Percentiles rank a stretch among this genome's conserved stretches.
These are phyloP conservation scores for Crematogaster levior DNA, from an alignment of 2,888 invertebrate species.

Conservation along the genomic window DNA sequence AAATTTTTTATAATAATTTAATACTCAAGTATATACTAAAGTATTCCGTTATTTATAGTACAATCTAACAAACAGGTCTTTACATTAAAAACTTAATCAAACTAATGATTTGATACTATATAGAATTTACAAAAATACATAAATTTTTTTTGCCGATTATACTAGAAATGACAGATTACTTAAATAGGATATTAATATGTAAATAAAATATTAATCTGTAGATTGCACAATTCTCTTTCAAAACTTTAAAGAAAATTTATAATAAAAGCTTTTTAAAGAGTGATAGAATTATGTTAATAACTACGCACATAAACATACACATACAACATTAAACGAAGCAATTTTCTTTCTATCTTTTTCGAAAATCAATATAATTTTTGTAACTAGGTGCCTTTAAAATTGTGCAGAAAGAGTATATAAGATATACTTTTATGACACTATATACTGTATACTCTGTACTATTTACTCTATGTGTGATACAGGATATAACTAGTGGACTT, in stretches of 20 bases:
- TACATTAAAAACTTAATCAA: not conserved
- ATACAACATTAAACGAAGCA: not conserved
- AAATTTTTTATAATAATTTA: slow-evolving; percentile 24
- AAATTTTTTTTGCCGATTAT: slow-evolving; percentile 1
- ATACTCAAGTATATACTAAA: slow-evolving; percentile 10
- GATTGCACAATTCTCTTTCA: not conserved
- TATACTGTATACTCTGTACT: too few species aligned
- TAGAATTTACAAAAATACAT: not conserved
- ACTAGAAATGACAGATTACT: slow-evolving; percentile 10
- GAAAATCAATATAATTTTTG: slow-evolving; percentile 35
- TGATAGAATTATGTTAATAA: slow-evolving; percentile 8
- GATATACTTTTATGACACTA: not conserved
- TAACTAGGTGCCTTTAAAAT: slow-evolving; percentile 65
- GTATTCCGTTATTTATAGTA: slow-evolving; percentile 6
- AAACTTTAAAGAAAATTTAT: not conserved
- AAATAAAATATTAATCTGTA: not conserved
- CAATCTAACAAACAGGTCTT: not conserved
- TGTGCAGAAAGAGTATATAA: not conserved
- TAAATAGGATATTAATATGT: not conserved
- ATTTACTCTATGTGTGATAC: too few species aligned
- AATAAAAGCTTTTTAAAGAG: not conserved
- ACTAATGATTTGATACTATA: not conserved
- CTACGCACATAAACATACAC: too few species aligned
- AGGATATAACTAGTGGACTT: not conserved
- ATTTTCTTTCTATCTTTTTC: not conserved